A percentile compares a stretch with the other conserved stretches of the same genome.
phyloP scores from a whole-genome alignment of 2,888 invertebrate genomes.

The Troides helena region DNA sequence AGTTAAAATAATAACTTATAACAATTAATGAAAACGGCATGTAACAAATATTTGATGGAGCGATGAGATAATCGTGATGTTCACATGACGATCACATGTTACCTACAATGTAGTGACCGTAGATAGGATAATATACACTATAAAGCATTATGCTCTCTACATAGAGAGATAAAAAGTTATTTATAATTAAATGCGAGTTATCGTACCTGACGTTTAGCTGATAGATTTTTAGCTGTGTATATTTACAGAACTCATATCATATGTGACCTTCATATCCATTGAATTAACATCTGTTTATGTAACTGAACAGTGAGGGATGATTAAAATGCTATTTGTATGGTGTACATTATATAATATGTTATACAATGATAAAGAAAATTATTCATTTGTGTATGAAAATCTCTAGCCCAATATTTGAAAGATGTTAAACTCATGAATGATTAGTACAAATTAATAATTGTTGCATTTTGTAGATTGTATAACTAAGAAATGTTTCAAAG shows the following conservation, averaged over 20 bases:
- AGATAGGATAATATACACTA: too few species aligned
- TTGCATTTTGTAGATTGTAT: neutral
- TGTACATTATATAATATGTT: neutral
- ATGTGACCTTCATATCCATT: slow-evolving; percentile 19
- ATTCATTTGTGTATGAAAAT: neutral
- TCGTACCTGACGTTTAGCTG: slow-evolving; percentile 22
- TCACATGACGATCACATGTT: too few species aligned
- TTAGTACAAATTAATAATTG: slow-evolving; percentile 6
- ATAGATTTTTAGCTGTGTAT: neutral
- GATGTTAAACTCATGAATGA: neutral
- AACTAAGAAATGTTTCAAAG: neutral
- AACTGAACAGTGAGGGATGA: slow-evolving; percentile 10
- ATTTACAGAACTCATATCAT: slow-evolving; percentile 19
- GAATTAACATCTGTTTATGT: neutral
- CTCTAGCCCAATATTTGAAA: neutral
- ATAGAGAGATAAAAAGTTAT: neutral
- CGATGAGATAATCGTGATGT: too few species aligned
- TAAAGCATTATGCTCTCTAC: too few species aligned
- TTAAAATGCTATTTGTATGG: neutral
- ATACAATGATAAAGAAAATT: slow-evolving; percentile 1
- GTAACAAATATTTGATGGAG: too few species aligned
- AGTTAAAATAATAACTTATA: too few species aligned
- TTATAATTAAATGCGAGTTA: neutral
- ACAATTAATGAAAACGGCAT: too few species aligned
- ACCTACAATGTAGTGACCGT: too few species aligned